These are phyloP conservation scores for Adelosebastes latens DNA, from an alignment of 2,797 vertebrate genomes.

Conservation along the genomic window DNA sequence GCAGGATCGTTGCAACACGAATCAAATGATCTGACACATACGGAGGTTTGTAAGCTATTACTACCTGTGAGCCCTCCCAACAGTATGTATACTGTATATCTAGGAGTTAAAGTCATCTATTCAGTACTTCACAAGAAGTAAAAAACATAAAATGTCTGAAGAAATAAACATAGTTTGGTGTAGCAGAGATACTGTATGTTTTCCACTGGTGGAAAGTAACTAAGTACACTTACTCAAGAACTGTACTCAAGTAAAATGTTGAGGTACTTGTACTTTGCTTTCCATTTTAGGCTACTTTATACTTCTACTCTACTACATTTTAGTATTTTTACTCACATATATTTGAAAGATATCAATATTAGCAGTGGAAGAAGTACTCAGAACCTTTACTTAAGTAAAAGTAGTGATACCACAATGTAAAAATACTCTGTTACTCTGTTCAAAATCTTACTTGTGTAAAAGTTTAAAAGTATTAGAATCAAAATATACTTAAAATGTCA, in stretches of 20 bases:
- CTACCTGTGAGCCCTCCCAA: neutral
- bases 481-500: no score
- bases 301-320: neutral
- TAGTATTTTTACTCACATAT: neutral
- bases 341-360: accelerated
- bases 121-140: no score
- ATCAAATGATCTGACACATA: neutral
- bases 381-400: neutral
- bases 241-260: neutral
- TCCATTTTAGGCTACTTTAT: neutral
- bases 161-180: neutral
- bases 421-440: neutral
- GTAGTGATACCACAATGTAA: neutral
- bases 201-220: neutral
- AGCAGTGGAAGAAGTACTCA: no score
- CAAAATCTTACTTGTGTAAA: neutral
- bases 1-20: neutral
- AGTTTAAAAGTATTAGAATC: neutral
- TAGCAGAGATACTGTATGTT: neutral
- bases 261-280: neutral
- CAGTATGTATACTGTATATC: neutral
- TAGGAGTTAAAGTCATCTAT: neutral
- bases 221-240: neutral
- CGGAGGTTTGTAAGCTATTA: no score
- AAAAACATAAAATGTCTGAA: neutral